Conservation (phyloP, 92 coral and sea anemone species). For the Siderastrea siderea region DNA sequence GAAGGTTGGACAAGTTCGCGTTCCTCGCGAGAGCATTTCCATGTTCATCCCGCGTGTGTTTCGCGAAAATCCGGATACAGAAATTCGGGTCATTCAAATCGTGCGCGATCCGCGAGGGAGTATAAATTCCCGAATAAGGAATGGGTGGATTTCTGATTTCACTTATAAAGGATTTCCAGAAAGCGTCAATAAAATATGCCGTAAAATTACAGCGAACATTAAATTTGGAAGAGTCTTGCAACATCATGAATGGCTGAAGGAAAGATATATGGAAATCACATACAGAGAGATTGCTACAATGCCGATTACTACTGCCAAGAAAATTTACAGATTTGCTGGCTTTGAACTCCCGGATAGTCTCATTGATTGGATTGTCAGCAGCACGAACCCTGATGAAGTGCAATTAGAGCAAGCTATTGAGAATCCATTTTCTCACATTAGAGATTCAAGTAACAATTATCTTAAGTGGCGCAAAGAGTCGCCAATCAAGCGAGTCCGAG, state of each 20-base stretch:
- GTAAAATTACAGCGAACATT: constrained; percentile 16
- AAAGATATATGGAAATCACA: constrained; percentile 23
- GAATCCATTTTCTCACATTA: constrained; percentile 39
- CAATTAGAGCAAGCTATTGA: background rate
- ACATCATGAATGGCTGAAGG: background rate
- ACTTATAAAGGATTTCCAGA: constrained; percentile 17
- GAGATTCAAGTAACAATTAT: constrained; percentile 34
- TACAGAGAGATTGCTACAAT: constrained; percentile 34
- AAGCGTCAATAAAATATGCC: background rate
- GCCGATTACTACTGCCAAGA: constrained; percentile 45
- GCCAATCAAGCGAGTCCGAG: constrained; percentile 34
- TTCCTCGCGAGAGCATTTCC: constrained; percentile 7
- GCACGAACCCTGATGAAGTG: constrained; percentile 39
- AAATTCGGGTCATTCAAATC: constrained; percentile 42
- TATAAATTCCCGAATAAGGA: constrained; percentile 43
- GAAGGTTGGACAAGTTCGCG: constrained; percentile 46
- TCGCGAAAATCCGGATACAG: constrained; percentile 34
- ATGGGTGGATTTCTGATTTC: constrained; percentile 46
- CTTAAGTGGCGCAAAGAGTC: constrained; percentile 52
- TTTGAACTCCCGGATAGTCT: constrained; percentile 47
- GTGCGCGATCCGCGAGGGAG: constrained; percentile 64
- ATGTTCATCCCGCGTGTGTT: constrained; percentile 27
- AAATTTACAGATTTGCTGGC: constrained; percentile 49
- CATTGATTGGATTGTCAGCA: constrained; percentile 37
- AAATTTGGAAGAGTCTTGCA: constrained; percentile 1